These are phyloP conservation scores for Chaetodon auriga DNA, from an alignment of 2,113 vertebrate genomes.

Conservation along the genomic window DNA sequence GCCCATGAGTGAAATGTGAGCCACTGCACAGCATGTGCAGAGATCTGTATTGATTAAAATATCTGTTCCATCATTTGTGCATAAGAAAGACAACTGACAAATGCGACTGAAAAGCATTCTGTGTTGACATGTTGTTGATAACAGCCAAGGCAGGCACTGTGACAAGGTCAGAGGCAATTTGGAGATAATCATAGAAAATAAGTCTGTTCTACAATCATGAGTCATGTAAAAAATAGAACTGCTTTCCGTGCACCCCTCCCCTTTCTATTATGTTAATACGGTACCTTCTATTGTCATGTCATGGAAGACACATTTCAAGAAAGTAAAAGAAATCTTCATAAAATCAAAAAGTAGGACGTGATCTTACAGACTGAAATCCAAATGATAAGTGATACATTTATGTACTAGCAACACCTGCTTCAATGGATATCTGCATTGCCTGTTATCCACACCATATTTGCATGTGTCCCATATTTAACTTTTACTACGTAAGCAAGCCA, in stretches of 20 bases:
- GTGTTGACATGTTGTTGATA: too few relatives aligned
- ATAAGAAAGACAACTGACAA: neutral
- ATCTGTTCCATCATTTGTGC: neutral
- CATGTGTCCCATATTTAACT: slow-evolving; percentile 50
- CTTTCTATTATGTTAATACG: neutral
- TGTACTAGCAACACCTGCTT: neutral
- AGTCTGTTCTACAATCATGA: neutral
- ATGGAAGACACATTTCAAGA: neutral
- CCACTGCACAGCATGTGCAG: neutral
- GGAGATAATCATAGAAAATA: neutral
- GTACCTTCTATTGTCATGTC: neutral
- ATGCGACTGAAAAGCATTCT: neutral
- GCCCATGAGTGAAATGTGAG: neutral
- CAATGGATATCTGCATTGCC: neutral
- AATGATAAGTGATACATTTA: neutral
- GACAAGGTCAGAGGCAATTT: neutral
- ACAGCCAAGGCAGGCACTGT: too few relatives aligned
- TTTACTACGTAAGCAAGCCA: slow-evolving; percentile 58
- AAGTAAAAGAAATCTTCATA: too few relatives aligned
- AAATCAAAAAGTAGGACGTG: too few relatives aligned
- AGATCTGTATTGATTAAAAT: neutral
- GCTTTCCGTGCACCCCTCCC: neutral
- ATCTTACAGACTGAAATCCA: neutral
- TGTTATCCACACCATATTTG: slow-evolving; percentile 49
- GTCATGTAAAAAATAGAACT: neutral